Percentiles rank a stretch among this genome's conserved stretches.
phyloP scores from a whole-genome alignment of 2,113 vertebrate species.

The Acrocephalus kingi region DNA sequence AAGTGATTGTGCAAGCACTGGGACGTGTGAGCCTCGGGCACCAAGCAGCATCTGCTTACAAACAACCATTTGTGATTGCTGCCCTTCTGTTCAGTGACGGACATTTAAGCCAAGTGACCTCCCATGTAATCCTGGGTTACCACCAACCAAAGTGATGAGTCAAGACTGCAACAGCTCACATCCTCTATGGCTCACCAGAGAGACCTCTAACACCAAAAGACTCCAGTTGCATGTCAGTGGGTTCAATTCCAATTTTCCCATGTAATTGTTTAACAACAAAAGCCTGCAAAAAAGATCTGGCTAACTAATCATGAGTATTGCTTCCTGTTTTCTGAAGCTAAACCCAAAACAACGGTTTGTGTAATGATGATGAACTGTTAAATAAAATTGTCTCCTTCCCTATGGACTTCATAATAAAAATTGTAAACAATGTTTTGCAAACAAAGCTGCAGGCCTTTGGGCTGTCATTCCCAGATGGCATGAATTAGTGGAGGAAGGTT shows the following conservation, averaged over 20 bases:
- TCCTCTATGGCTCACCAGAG: conserved; percentile 30
- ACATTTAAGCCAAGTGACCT: background rate
- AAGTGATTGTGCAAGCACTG: background rate
- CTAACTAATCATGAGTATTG: background rate
- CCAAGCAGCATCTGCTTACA: background rate
- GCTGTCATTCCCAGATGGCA: conserved; percentile 40
- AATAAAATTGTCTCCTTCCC: conserved; percentile 37
- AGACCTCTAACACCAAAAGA: conserved; percentile 10
- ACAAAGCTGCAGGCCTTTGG: background rate
- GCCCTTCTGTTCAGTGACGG: background rate
- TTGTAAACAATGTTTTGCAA: conserved; percentile 22
- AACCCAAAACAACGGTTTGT: conserved; percentile 24
- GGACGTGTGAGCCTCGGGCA: background rate
- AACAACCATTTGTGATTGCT: background rate
- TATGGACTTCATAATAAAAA: conserved; percentile 13
- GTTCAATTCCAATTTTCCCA: background rate
- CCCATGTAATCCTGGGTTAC: background rate
- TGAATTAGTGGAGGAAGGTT: conserved; percentile 14
- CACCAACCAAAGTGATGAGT: background rate
- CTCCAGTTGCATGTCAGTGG: background rate
- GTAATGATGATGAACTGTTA: conserved; percentile 40
- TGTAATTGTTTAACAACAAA: background rate
- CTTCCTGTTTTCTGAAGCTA: conserved; percentile 47
- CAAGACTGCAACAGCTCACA: conserved; percentile 25
- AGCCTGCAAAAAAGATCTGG: background rate